Evolutionary conservation across 2,888 invertebrate species (phyloP), one percentile per base, ranked within the genome.

Genomic region (Tenthredo distinguenda): DNA sequence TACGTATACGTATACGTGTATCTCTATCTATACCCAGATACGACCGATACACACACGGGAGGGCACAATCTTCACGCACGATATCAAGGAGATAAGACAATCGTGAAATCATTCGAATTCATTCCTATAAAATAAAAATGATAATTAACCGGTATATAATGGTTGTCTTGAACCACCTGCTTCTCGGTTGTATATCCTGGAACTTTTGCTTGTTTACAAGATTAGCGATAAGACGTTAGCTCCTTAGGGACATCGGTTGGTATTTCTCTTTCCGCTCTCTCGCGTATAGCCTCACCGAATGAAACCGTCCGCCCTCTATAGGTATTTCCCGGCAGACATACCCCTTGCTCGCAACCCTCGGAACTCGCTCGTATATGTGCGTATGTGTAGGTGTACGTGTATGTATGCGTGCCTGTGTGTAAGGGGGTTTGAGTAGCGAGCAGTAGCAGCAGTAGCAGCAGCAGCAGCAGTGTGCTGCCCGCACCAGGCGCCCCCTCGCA

Each of bases 401-500:
- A 26, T 58, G 62, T 21, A 21, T 12, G 76, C 9, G 76, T 34
- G 40, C 6, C 43, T 74, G 43, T 74, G 74, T 43, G 26, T 34
- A 18, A 18, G 74, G 12, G 68, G 76, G 83, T 62, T n/a, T 87
- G 87, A 88, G 85, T 85, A 55, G 85, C 84, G 85, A 74, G 85
- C 86, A 84, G 85, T 85, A 86, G 82, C 84, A 87, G 87, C 87
- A 87, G 85, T 88, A 88, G 88, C 87, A 86, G 88, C 87, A 88
- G 89, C 88, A 92, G 92, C 91, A 91, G 92, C 92, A 92, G 91
- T 93, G 93, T 92, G 93, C 93, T 93, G 93, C 93, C 93, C 93
- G 93, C 92, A 93, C 92, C 93, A 92, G 94, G 93, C 93, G 92
- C 93, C 92, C 92, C 94, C 94, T 94, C 95, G 96, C 95, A 96